Conservation (phyloP, 2,888 invertebrate species). For the Melieria omissa region DNA sequence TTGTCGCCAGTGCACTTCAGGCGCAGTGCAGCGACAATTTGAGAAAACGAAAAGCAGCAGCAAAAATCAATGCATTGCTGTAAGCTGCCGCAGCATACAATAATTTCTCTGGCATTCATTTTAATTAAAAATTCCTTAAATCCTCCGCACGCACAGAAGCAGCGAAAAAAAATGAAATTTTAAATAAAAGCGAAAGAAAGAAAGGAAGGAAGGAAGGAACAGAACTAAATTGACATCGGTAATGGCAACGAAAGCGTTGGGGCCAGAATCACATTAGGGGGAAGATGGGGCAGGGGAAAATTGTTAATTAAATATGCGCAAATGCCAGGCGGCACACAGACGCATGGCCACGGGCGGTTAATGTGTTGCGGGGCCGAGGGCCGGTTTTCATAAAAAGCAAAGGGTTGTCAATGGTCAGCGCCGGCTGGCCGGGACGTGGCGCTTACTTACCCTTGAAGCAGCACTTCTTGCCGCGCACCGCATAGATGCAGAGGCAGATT, state of each 20-base stretch:
- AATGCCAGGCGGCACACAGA: background rate
- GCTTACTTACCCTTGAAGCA: slow-evolving; percentile 72
- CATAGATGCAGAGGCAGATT: slow-evolving; percentile 71
- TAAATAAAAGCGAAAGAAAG: background rate
- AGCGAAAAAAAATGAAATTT: background rate
- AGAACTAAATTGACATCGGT: background rate
- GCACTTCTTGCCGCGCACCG: slow-evolving; percentile 72
- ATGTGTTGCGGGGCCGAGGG: no score
- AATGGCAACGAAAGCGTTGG: background rate
- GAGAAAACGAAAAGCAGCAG: no score
- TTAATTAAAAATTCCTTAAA: slow-evolving; percentile 36
- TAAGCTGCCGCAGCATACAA: no score
- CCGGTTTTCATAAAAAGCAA: no score
- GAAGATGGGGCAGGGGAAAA: background rate
- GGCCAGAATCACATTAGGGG: no score
- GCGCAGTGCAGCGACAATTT: no score
- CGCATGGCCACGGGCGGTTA: background rate
- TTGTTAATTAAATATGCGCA: slow-evolving; percentile 20
- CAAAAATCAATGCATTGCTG: no score
- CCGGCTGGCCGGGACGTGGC: background rate
- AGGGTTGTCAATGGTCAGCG: no score
- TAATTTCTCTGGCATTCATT: slow-evolving; percentile 10
- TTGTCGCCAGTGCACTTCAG: no score
- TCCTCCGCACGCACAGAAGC: background rate
- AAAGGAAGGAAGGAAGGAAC: background rate